phyloP scores from a whole-genome alignment of 2,888 invertebrate genomes.

The Philonicus albiceps region DNA sequence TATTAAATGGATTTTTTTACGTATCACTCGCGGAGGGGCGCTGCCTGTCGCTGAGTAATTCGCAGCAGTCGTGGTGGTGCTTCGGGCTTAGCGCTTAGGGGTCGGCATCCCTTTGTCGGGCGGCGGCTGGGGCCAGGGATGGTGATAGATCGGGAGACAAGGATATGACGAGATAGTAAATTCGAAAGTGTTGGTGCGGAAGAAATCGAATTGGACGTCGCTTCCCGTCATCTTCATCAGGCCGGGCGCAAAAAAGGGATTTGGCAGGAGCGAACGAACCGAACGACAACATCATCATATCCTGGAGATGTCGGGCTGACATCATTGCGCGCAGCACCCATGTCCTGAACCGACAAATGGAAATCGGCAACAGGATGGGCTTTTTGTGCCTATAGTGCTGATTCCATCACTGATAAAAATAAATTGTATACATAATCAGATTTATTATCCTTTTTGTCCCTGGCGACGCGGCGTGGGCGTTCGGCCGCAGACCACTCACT shows the following conservation, averaged over 20 bases:
- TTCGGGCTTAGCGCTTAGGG: slow-evolving; percentile 20
- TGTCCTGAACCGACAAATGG: slow-evolving; percentile 39
- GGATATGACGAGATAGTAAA: slow-evolving; percentile 50
- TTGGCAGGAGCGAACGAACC: slow-evolving; percentile 40
- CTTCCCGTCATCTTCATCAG: slow-evolving; percentile 47
- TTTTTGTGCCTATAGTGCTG: slow-evolving; percentile 44
- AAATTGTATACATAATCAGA: slow-evolving; percentile 51
- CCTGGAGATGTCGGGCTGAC: slow-evolving; percentile 33
- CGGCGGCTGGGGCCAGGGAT: not conserved
- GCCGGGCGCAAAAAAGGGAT: slow-evolving; percentile 28
- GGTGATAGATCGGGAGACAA: slow-evolving; percentile 32
- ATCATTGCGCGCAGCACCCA: slow-evolving; percentile 10
- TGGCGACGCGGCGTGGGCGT: slow-evolving; percentile 9
- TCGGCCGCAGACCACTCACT: not conserved
- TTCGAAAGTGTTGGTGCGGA: slow-evolving; percentile 63
- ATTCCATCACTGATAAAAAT: slow-evolving; percentile 51
- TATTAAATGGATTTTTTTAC: slow-evolving; percentile 43
- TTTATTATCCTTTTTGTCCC: slow-evolving; percentile 49
- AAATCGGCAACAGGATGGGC: slow-evolving; percentile 44
- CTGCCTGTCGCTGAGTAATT: slow-evolving; percentile 8
- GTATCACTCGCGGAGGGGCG: slow-evolving; percentile 20
- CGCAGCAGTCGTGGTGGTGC: slow-evolving; percentile 23
- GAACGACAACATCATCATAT: slow-evolving; percentile 45
- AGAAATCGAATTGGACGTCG: slow-evolving; percentile 61
- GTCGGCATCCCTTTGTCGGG: slow-evolving; percentile 40